These are phyloP conservation scores for Dorcus hopei DNA, from an alignment of 2,888 invertebrate genomes.

Conservation along the genomic window DNA sequence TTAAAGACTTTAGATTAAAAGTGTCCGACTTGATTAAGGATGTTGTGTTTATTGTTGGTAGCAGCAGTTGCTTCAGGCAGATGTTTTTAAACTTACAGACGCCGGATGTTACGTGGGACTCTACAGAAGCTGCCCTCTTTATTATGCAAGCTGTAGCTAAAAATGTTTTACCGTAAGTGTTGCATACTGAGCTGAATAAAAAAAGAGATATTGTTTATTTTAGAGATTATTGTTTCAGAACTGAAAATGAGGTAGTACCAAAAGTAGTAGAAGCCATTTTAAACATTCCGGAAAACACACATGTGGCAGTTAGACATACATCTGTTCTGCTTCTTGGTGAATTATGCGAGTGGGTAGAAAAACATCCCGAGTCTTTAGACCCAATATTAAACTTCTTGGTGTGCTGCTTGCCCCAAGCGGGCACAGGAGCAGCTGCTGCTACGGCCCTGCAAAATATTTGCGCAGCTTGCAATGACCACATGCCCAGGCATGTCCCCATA, in stretches of 20 bases:
- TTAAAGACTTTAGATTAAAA: conserved; percentile 77
- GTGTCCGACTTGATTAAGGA: conserved; percentile 94
- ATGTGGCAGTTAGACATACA: conserved; percentile 85
- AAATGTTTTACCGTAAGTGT: conserved; percentile 85
- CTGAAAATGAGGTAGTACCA: conserved; percentile 89
- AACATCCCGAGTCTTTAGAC: conserved; percentile 77
- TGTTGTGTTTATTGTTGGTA: conserved; percentile 94
- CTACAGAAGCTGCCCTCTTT: conserved; percentile 89
- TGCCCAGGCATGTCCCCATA: conserved; percentile 70
- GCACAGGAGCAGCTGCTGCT: conserved; percentile 78
- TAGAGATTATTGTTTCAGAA: conserved; percentile 53
- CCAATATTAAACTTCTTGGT: conserved; percentile 79
- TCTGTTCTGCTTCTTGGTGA: conserved; percentile 86
- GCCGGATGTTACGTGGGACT: conserved; percentile 81
- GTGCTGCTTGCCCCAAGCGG: conserved; percentile 67
- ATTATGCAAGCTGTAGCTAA: conserved; percentile 94
- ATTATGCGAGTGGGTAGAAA: conserved; percentile 92
- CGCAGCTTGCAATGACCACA: conserved; percentile 73
- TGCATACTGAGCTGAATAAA: not conserved
- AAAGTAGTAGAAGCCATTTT: conserved; percentile 91
- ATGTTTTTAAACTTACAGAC: conserved; percentile 78
- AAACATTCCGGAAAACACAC: conserved; percentile 74
- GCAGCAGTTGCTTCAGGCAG: conserved; percentile 86
- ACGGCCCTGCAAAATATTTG: conserved; percentile 83
- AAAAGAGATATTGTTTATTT: not conserved